Evolutionary conservation across 2,888 invertebrate genomes (phyloP).

Genomic region (Ophion slaviceki): DNA sequence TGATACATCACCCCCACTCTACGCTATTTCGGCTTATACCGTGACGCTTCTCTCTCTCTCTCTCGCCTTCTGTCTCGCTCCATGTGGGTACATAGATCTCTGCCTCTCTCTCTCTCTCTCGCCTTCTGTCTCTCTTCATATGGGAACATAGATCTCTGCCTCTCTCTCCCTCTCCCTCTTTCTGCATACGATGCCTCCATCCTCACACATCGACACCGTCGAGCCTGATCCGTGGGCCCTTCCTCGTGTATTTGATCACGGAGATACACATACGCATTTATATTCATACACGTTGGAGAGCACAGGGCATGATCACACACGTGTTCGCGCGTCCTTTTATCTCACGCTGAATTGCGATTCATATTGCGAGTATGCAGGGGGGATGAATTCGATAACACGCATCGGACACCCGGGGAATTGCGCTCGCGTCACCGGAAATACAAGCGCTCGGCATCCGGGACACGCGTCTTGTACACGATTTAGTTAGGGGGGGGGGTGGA

Average conservation of each 20-base stretch:
- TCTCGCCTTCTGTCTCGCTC: constrained; percentile 44
- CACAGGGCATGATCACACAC: constrained; percentile 56
- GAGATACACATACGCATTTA: constrained; percentile 21
- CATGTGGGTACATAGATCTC: constrained; percentile 32
- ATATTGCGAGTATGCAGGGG: constrained; percentile 41
- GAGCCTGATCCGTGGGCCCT: constrained; percentile 36
- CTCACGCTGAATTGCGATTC: constrained; percentile 65
- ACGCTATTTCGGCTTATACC: constrained; percentile 65
- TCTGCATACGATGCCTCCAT: constrained; percentile 13
- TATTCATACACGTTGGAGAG: constrained; percentile 2
- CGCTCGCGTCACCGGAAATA: constrained; percentile 62
- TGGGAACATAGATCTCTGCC: constrained; percentile 13
- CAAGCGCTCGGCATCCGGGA: constrained; percentile 18
- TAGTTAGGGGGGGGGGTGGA: background rate
- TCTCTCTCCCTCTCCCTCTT: background rate
- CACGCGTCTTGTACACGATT: constrained; percentile 54
- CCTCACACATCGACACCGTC: constrained; percentile 40
- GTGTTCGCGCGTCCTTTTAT: constrained; percentile 53
- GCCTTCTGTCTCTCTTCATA: constrained; percentile 38
- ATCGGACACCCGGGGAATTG: constrained; percentile 46
- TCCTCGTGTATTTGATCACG: constrained; percentile 53
- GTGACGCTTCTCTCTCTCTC: constrained; percentile 46
- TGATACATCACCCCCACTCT: constrained; percentile 77
- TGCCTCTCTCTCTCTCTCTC: background rate
- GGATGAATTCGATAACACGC: constrained; percentile 49